Base-by-base conservation (phyloP, 92 coral and sea anemone species). In the Porites cylindrica region DNA sequence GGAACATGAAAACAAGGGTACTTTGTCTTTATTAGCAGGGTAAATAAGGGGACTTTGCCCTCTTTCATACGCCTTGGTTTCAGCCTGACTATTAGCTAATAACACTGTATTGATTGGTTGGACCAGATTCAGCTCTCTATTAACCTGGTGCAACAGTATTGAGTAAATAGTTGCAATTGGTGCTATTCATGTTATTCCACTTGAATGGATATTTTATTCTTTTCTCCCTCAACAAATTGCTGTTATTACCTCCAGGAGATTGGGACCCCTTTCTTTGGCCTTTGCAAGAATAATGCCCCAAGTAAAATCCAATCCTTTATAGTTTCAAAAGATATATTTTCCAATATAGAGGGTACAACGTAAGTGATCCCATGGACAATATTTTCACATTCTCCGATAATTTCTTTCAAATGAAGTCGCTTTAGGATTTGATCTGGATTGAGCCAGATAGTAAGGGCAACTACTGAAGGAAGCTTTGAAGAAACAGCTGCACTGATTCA, bases 31-130 rank as follows among this genome's bases (percentile, higher is more conserved):
- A 32, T 32, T 4, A 32, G 43, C 43, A 32, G 43, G 43, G 43
- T 32, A 32, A 32, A 32, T 32, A 32, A 32, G 43, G 43, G 43
- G 43, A 32, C 43, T 4, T 32, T 32, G 43, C 43, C 4, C 43
- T 32, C 43, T 32, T 32, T 32, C 43, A 32, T 43, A 20, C 5
- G 78, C 89, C 84, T 86, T 78, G 68, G 50, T 86, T 69, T 78
- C 82, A 32, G 82, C 90, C 59, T 78, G 74, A 66, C 90, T 85
- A 66, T 78, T 73, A 10, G 90, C 71, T 61, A 86, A 61, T 70
- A 86, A 70, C n/a, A 80, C 72, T 69, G 91, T 87, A 23, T 87
- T 87, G 4, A 87, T 38, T 38, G 86, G 78, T 75, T 87, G 91
- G 20, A 87, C 91, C 78, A 87, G 77, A 58, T 78, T 87, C 14